Base-by-base conservation (phyloP, 2,888 invertebrate genomes). In the Protodeltote pygarga region DNA sequence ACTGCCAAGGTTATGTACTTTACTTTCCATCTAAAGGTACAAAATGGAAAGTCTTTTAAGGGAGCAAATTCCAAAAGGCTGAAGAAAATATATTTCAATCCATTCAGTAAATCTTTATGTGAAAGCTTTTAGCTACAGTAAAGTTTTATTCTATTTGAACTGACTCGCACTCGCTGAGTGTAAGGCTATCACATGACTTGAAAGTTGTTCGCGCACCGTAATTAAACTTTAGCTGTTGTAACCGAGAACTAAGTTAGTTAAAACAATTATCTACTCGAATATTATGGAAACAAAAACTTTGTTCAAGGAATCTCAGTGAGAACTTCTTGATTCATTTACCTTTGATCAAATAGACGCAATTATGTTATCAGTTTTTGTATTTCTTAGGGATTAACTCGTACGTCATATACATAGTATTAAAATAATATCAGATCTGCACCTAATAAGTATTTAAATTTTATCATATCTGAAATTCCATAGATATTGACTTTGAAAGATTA, bases 131-230 rank as follows among this genome's bases (percentile, higher is more conserved):
- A 55, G 35, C 15, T 37, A 35, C 14, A 35, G 25, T 33, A 23
- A 46, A 62, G 63, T 59, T 63, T 55, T 48, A 59, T 55, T 48
- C 27, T 35, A 34, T 27, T 63, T 48, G 62, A 48, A 48, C 63
- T 34, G 38, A 41, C 40, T 47, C 28, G 28, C 28, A 32, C 19
- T 27, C 11, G 11, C 23, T 17, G 20, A 53, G 28, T 42, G 28
- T 58, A 40, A 32, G 51, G 39, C 24, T 52, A 53, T 49, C 42
- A 31, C 29, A 34, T 45, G 31, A 41, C 40, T 34, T 41, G n/a
- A n/a, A n/a, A n/a, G n/a, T n/a, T n/a, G 45, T 39, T 52, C 62
- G 38, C 39, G 19, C 44, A 29, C 23, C 39, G 33, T 49, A 39
- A 57, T 64, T 65, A 61, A 61, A 64, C 51, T 61, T 61, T 50